phyloP scores from a whole-genome alignment of 2,113 vertebrate species.

The Leptobrachium leishanense region DNA sequence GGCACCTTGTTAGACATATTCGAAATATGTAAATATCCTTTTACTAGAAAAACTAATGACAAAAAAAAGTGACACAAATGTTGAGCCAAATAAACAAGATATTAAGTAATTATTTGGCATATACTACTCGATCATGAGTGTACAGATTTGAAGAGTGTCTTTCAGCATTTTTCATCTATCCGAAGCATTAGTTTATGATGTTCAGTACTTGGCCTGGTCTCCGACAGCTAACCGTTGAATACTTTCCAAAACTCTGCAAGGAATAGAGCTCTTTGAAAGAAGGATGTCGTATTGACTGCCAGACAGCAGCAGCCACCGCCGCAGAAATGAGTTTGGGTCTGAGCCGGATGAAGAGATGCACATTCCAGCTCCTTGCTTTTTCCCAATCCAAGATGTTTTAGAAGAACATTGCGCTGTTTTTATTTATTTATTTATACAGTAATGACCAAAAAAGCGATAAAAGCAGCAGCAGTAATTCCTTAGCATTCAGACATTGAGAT shows the following conservation, averaged over 20 bases:
- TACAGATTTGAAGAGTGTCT: background rate
- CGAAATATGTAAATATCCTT: no score
- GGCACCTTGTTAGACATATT: no score
- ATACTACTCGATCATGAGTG: background rate
- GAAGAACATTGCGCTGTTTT: background rate
- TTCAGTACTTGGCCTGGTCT: background rate
- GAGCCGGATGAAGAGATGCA: background rate
- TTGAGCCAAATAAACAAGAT: no score
- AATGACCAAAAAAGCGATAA: background rate
- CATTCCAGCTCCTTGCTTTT: background rate
- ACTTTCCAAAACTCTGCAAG: background rate
- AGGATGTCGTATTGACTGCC: background rate
- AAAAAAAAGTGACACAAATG: no score
- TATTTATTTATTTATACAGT: background rate
- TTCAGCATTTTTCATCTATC: background rate
- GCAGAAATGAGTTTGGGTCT: background rate
- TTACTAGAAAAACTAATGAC: no score
- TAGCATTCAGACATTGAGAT: background rate
- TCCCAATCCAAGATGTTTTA: background rate
- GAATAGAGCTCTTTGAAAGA: background rate
- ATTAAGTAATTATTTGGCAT: no score
- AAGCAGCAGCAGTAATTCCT: background rate
- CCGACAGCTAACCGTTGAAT: background rate
- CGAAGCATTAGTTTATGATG: background rate
- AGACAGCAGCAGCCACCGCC: background rate